These are phyloP conservation scores for Galbula dea DNA, from an alignment of 2,113 vertebrate species.

Conservation along the genomic window DNA sequence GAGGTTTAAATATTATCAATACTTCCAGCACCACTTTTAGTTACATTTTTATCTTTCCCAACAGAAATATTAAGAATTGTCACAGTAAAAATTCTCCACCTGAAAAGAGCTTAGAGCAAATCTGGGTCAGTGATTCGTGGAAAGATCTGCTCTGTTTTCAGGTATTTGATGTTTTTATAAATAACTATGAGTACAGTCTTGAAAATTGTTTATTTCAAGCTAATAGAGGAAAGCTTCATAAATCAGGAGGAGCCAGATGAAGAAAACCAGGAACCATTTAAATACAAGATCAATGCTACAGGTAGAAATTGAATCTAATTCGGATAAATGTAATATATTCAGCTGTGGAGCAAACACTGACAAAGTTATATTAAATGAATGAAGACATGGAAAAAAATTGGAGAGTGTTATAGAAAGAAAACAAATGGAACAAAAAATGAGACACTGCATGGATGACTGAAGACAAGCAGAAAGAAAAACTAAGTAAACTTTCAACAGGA, in stretches of 20 bases:
- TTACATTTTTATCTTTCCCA: not conserved
- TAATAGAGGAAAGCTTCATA: not conserved
- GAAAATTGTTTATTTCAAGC: not conserved
- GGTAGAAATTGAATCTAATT: not conserved
- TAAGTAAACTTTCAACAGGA: not conserved
- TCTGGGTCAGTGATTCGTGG: slow-evolving; percentile 2
- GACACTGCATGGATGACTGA: not conserved
- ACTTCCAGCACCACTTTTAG: not conserved
- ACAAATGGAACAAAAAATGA: not conserved
- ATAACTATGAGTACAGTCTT: not conserved
- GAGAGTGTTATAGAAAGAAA: not conserved
- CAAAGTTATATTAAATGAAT: not conserved
- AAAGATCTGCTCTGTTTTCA: not conserved
- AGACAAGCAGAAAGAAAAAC: not conserved
- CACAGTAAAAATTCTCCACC: not conserved
- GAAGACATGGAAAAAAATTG: not conserved
- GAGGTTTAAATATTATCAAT: not conserved
- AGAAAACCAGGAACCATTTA: not conserved
- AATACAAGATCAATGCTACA: not conserved
- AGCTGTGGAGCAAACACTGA: not conserved
- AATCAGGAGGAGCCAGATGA: not conserved
- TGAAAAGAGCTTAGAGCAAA: slow-evolving; percentile 25
- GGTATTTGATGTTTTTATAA: slow-evolving; percentile 10
- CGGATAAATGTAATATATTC: slow-evolving; percentile 5
- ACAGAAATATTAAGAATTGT: slow-evolving; percentile 2